A percentile compares a stretch with the other conserved stretches of the same genome.
Evolutionary conservation across 2,888 invertebrate species (phyloP).

Genomic region (Tachina grossa): DNA sequence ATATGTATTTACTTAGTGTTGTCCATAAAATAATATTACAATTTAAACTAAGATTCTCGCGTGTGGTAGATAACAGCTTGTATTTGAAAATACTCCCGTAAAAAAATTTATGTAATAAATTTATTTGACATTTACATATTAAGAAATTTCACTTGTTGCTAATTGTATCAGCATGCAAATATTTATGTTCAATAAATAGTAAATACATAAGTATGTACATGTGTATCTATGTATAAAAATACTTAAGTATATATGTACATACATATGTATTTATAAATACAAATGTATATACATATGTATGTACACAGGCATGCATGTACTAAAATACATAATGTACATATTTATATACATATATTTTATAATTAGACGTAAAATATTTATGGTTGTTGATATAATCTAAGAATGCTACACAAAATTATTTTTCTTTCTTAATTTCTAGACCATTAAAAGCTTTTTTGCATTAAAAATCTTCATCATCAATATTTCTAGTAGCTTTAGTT

Average conservation of each 20-base stretch:
- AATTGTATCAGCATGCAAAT: no score
- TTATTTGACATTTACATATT: no score
- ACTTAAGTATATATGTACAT: background rate
- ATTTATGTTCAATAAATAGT: background rate
- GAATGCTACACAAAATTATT: constrained; percentile 18
- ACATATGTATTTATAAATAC: background rate
- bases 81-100: no score
- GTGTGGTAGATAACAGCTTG: no score
- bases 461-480: constrained; percentile 55
- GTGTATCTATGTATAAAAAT: background rate
- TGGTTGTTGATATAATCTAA: background rate
- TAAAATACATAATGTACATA: background rate
- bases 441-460: constrained; percentile 53
- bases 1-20: no score
- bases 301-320: background rate
- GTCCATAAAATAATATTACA: no score
- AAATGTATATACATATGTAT: background rate
- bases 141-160: no score
- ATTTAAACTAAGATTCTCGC: no score
- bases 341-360: background rate
- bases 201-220: background rate
- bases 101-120: no score
- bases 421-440: constrained; percentile 58
- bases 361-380: background rate
- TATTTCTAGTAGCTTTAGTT: constrained; percentile 69